Percentiles rank a stretch among this genome's conserved stretches.
These are phyloP conservation scores for Podarcis cretensis DNA, from an alignment of 2,113 vertebrate genomes.

Conservation along the genomic window DNA sequence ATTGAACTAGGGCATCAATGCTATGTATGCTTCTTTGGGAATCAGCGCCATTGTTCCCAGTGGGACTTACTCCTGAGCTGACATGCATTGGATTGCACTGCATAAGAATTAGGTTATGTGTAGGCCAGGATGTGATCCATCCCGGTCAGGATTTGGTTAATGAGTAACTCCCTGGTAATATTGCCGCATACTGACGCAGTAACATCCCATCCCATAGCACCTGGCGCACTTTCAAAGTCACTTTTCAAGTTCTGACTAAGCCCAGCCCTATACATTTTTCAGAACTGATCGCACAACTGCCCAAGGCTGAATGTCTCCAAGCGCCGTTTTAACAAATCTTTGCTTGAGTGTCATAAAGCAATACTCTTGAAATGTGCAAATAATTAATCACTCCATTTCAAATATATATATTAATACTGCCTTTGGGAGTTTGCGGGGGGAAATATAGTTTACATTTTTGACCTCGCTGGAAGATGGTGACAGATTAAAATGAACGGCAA, in stretches of 20 bases:
- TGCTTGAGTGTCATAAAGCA: constrained; percentile 36
- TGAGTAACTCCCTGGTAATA: constrained; percentile 36
- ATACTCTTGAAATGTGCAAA: constrained; percentile 12
- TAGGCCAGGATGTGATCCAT: neutral
- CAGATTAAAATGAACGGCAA: constrained; percentile 18
- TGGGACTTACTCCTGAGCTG: neutral
- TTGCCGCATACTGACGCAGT: constrained; percentile 28
- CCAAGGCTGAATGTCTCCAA: constrained; percentile 38
- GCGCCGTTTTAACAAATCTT: constrained; percentile 31
- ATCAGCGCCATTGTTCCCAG: neutral
- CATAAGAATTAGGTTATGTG: neutral
- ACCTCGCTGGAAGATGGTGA: neutral
- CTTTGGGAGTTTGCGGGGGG: constrained; percentile 5
- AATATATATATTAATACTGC: neutral
- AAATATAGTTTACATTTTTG: constrained; percentile 27
- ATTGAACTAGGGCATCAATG: neutral
- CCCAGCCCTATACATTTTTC: constrained; percentile 28
- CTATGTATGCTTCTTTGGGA: neutral
- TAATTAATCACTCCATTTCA: constrained; percentile 40
- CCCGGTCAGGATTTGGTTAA: constrained; percentile 38
- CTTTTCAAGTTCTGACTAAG: constrained; percentile 58
- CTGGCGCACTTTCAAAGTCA: constrained; percentile 67
- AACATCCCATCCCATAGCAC: constrained; percentile 38
- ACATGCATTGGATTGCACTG: neutral
- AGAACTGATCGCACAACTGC: constrained; percentile 43